Conservation (phyloP, 2,797 vertebrate species). For the Acanthopagrus latus region DNA sequence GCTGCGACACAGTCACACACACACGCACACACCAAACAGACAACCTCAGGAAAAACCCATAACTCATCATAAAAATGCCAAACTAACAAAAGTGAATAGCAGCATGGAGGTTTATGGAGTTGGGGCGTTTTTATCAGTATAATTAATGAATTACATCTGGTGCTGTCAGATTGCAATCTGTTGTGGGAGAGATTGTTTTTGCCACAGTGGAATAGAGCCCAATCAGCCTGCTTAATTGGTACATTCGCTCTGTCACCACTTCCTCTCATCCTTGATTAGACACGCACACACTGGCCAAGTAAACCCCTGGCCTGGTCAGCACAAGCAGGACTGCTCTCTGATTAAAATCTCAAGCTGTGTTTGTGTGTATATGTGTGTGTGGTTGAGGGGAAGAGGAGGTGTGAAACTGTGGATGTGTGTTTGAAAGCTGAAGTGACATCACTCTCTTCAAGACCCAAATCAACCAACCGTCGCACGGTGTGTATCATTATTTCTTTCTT, state of each 20-base stretch:
- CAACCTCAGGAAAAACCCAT: constrained; percentile 53
- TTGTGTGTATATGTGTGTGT: constrained; percentile 22
- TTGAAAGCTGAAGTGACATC: constrained; percentile 34
- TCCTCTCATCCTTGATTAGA: constrained; percentile 84
- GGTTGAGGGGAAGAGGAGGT: background rate
- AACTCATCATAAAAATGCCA: constrained; percentile 71
- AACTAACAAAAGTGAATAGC: constrained; percentile 75
- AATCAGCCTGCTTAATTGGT: constrained; percentile 87
- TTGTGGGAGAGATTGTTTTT: constrained; percentile 84
- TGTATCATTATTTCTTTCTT: constrained; percentile 16
- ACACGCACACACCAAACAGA: constrained; percentile 35
- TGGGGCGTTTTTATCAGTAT: constrained; percentile 82
- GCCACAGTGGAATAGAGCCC: constrained; percentile 83
- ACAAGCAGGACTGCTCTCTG: constrained; percentile 62
- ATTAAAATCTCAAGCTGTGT: constrained; percentile 74
- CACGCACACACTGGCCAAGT: constrained; percentile 69
- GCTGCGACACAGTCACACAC: constrained; percentile 37
- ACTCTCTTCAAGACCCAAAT: constrained; percentile 30
- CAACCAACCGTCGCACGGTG: constrained; percentile 11
- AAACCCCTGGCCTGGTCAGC: constrained; percentile 78
- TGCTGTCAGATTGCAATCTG: constrained; percentile 88
- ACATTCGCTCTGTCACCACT: constrained; percentile 83
- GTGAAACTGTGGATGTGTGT: constrained; percentile 30
- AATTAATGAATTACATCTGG: constrained; percentile 89
- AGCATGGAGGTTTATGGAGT: constrained; percentile 71